phyloP scores from a whole-genome alignment of 2,113 vertebrate genomes.

The Psettodes erumei region DNA sequence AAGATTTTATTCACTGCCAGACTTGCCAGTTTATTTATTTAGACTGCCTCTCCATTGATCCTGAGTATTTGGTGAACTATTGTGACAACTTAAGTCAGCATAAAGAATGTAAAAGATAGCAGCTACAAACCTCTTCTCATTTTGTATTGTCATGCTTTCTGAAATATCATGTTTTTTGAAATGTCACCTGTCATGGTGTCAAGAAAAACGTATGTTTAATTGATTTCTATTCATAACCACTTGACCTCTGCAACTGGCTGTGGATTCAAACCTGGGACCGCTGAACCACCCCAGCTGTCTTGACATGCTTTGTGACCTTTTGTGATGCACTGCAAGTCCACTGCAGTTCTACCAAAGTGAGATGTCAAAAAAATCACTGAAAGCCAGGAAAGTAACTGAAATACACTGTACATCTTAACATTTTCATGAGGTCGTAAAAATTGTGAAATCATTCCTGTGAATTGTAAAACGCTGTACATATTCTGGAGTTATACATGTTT shows the following conservation, averaged over 20 bases:
- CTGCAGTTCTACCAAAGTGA: background rate
- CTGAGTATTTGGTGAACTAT: background rate
- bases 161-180: background rate
- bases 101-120: background rate
- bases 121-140: background rate
- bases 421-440: background rate
- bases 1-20: background rate
- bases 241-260: background rate
- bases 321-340: conserved; percentile 1
- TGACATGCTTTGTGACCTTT: background rate
- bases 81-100: background rate
- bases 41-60: background rate
- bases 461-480: conserved; percentile 7
- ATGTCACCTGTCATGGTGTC: background rate
- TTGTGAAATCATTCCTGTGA: conserved; percentile 1
- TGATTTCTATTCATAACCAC: background rate
- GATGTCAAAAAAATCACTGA: background rate
- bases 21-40: background rate
- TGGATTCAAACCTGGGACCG: conserved; percentile 4
- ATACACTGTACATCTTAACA: background rate
- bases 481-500: background rate
- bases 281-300: background rate
- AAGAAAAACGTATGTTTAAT: background rate
- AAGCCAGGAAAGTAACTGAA: background rate
- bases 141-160: background rate